phyloP scores from a whole-genome alignment of 2,113 vertebrate species.

The Tragulus kanchil region DNA sequence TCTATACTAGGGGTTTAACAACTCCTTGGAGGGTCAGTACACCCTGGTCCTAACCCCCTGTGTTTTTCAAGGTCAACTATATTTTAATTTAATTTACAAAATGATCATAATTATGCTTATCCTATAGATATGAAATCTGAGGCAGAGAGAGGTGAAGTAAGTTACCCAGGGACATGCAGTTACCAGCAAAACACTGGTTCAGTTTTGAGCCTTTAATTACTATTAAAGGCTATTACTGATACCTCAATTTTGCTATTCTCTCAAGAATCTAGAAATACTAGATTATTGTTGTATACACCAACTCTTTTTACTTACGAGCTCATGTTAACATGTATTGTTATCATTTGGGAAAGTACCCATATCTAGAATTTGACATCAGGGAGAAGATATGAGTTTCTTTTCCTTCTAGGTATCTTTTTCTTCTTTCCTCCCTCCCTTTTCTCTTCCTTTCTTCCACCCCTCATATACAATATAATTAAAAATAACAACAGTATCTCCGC shows the following conservation, averaged over 20 bases:
- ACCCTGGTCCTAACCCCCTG: not conserved
- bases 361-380: not conserved
- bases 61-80: not conserved
- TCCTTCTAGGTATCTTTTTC: not conserved
- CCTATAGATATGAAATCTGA: not conserved
- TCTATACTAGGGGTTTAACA: not conserved
- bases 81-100: not conserved
- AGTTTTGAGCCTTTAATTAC: not conserved
- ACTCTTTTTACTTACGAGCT: not conserved
- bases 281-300: not conserved
- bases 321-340: accelerated
- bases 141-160: not conserved
- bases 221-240: not conserved
- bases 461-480: not conserved
- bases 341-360: not conserved
- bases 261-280: not conserved
- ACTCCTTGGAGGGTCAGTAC: not conserved
- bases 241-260: not conserved
- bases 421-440: not conserved
- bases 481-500: not conserved
- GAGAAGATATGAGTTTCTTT: not conserved
- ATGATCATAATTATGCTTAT: not conserved
- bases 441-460: not conserved
- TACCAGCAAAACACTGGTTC: not conserved
- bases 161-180: accelerated